A percentile compares a stretch with the other conserved stretches of the same genome.
phyloP scores from a whole-genome alignment of 1,140 invertebrate species.

The Pectinophora gossypiella region DNA sequence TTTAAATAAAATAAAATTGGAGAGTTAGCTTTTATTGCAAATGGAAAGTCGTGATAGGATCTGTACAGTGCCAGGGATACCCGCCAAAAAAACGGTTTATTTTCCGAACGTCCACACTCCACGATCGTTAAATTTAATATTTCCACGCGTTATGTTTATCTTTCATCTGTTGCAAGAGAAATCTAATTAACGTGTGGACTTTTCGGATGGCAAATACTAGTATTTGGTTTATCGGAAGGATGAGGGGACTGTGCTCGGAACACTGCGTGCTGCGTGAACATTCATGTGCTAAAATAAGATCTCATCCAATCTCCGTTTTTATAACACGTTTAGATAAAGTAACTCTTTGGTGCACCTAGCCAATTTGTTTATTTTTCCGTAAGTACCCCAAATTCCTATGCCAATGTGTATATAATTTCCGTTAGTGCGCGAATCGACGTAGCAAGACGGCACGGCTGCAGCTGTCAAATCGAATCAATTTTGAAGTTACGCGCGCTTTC shows the following conservation, averaged over 20 bases:
- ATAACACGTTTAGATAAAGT: too few species aligned
- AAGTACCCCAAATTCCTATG: too few species aligned
- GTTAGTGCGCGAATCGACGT: too few species aligned
- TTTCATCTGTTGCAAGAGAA: background rate
- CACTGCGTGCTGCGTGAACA: background rate
- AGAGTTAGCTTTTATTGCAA: background rate
- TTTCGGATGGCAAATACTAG: background rate
- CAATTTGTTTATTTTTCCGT: too few species aligned
- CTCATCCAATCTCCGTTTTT: too few species aligned
- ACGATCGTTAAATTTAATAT: conserved; percentile 14
- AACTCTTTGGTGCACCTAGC: too few species aligned
- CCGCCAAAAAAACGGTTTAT: conserved; percentile 18
- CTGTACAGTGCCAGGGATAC: conserved; percentile 21
- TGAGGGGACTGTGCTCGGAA: background rate
- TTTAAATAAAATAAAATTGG: background rate
- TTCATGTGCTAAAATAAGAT: conserved; percentile 38
- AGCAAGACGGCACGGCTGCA: background rate
- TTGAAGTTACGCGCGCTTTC: background rate
- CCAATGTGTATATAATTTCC: too few species aligned
- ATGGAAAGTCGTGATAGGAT: conserved; percentile 17
- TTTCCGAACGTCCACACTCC: conserved; percentile 11
- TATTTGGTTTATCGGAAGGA: background rate
- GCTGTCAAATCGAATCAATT: conserved; percentile 1
- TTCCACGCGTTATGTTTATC: conserved; percentile 3
- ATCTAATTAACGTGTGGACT: background rate